Percentiles rank a stretch among this genome's conserved stretches.
phyloP scores from a whole-genome alignment of 2,888 invertebrate genomes.

The Ochropacha duplaris region DNA sequence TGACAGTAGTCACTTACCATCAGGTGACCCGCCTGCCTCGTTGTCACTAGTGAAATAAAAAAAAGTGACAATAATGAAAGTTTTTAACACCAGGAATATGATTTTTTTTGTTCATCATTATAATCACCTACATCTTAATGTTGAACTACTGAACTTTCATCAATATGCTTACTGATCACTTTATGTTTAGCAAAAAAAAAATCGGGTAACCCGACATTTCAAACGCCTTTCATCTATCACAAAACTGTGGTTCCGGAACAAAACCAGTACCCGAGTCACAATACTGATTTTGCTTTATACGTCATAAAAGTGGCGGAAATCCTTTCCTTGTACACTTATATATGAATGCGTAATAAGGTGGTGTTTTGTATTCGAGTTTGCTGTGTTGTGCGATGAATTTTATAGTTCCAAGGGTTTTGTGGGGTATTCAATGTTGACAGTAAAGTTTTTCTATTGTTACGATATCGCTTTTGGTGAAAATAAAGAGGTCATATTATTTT shows the following conservation, averaged over 20 bases:
- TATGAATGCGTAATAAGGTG: background rate
- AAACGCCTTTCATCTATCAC: background rate
- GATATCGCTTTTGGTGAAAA: background rate
- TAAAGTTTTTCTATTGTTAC: conserved; percentile 1
- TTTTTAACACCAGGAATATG: background rate
- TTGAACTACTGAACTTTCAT: background rate
- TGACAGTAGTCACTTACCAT: too few species aligned
- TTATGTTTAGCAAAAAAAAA: too few species aligned
- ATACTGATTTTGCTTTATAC: background rate
- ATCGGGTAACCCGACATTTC: background rate
- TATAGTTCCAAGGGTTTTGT: background rate
- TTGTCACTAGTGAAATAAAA: too few species aligned
- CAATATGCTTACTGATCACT: background rate
- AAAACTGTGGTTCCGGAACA: background rate
- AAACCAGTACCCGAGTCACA: background rate
- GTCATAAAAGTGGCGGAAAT: background rate
- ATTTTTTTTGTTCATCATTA: background rate
- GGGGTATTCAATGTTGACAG: background rate
- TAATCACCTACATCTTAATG: background rate
- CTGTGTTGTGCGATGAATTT: conserved; percentile 1
- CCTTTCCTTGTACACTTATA: background rate
- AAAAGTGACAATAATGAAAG: background rate
- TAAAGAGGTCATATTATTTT: background rate
- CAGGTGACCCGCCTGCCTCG: too few species aligned
- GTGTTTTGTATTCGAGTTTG: background rate